Conservation (phyloP, 2,888 invertebrate genomes). For the Spialia ferax region DNA sequence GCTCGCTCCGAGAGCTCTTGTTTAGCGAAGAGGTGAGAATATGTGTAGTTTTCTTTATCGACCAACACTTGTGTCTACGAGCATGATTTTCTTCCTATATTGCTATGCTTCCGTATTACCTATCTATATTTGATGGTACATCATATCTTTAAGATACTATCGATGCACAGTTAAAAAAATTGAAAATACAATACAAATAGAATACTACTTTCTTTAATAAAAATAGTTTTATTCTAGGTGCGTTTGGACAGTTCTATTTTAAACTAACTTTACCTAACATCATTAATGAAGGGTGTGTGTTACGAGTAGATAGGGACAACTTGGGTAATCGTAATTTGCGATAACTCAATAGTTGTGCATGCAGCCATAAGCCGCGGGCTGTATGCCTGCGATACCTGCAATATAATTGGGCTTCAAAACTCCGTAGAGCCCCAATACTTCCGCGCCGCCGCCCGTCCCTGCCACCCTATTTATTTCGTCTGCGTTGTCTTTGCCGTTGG, state of each 20-base stretch:
- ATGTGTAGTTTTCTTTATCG: slow-evolving; percentile 42
- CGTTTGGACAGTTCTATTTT: no score
- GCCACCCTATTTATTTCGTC: slow-evolving; percentile 80
- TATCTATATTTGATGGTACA: not conserved
- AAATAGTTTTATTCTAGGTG: no score
- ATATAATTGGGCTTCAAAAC: slow-evolving; percentile 87
- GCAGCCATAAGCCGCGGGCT: slow-evolving; percentile 55
- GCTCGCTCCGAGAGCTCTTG: slow-evolving; percentile 33
- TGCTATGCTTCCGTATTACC: not conserved
- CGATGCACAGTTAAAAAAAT: no score
- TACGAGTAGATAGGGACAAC: no score
- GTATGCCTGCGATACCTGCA: slow-evolving; percentile 65
- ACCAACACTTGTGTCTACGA: slow-evolving; percentile 32
- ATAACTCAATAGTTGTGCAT: not conserved
- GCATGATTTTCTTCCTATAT: slow-evolving; percentile 21
- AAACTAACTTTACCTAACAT: no score
- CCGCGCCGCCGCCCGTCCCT: slow-evolving; percentile 74
- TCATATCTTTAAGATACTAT: no score
- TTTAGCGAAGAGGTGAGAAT: slow-evolving; percentile 37
- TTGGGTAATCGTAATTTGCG: slow-evolving; percentile 1
- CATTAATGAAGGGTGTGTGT: no score
- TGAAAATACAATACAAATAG: no score
- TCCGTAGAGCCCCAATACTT: slow-evolving; percentile 85
- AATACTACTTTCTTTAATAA: no score
- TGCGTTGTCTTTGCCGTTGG: slow-evolving; percentile 79